Conservation (phyloP, 2,888 invertebrate species). For the Vannuccia rotundouncinata region DNA sequence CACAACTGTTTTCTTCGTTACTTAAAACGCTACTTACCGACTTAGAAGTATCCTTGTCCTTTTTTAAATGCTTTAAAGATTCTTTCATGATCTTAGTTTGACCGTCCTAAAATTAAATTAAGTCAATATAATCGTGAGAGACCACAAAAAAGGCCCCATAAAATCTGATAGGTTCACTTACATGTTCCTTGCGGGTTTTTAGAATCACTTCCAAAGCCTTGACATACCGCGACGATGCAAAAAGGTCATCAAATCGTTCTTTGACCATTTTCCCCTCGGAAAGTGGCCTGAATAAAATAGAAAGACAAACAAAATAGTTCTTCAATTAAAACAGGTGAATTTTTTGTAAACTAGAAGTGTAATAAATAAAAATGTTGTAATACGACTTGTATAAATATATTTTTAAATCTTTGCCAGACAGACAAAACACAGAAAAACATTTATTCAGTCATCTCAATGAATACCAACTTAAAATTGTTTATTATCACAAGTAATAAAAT, state of each 20-base stretch:
- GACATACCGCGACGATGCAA: constrained; percentile 84
- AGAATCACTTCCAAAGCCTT: constrained; percentile 69
- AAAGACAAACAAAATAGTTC: too few relatives aligned
- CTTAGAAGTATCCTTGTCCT: not conserved
- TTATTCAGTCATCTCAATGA: too few relatives aligned
- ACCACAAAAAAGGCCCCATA: not conserved
- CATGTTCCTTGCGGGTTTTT: constrained; percentile 51
- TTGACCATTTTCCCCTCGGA: constrained; percentile 87
- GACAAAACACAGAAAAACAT: too few relatives aligned
- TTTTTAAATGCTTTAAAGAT: not conserved
- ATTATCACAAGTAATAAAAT: too few relatives aligned
- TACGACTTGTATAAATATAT: too few relatives aligned
- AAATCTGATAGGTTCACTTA: too few relatives aligned
- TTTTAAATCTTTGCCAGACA: too few relatives aligned
- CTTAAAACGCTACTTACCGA: not conserved
- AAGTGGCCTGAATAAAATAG: constrained; percentile 65
- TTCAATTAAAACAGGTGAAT: too few relatives aligned
- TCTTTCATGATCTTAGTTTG: not conserved
- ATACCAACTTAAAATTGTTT: too few relatives aligned
- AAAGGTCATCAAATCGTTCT: constrained; percentile 92
- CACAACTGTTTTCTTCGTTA: too few relatives aligned
- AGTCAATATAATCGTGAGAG: not conserved
- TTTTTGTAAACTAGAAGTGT: too few relatives aligned
- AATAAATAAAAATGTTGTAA: too few relatives aligned
- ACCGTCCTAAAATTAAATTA: not conserved